These are phyloP conservation scores for Laticauda laticaudata DNA, from an alignment of 2,113 vertebrate genomes.

Conservation along the genomic window DNA sequence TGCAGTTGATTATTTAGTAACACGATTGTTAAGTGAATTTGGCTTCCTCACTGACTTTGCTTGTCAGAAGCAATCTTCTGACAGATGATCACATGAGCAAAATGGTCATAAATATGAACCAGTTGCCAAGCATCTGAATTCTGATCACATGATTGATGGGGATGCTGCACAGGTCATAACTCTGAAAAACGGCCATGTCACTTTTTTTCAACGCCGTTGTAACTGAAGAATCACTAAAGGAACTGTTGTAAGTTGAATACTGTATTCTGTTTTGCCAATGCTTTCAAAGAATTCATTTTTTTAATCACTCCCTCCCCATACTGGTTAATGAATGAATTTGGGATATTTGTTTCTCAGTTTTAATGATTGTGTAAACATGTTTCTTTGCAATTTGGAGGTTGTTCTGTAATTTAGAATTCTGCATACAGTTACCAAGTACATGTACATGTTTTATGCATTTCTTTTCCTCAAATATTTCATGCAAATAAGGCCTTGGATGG, in stretches of 20 bases:
- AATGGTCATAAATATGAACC: background rate
- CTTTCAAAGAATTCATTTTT: background rate
- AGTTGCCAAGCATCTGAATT: background rate
- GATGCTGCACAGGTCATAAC: background rate
- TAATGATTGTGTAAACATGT: background rate
- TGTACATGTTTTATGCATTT: background rate
- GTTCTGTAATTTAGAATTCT: background rate
- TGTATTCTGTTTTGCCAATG: background rate
- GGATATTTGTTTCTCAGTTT: background rate
- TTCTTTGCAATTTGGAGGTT: background rate
- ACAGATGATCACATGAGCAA: background rate
- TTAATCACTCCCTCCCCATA: background rate
- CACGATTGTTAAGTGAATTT: background rate
- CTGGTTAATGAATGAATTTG: background rate
- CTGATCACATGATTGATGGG: background rate
- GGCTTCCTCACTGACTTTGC: background rate
- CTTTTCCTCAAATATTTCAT: background rate
- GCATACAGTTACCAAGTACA: background rate
- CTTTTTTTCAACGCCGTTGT: background rate
- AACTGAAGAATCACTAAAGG: background rate
- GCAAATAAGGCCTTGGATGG: background rate
- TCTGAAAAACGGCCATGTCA: background rate
- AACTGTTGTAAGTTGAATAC: background rate
- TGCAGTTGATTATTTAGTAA: background rate
- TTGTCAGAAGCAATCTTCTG: background rate